phyloP scores from a whole-genome alignment of 1,140 invertebrate species.

The Achatina immaculata region DNA sequence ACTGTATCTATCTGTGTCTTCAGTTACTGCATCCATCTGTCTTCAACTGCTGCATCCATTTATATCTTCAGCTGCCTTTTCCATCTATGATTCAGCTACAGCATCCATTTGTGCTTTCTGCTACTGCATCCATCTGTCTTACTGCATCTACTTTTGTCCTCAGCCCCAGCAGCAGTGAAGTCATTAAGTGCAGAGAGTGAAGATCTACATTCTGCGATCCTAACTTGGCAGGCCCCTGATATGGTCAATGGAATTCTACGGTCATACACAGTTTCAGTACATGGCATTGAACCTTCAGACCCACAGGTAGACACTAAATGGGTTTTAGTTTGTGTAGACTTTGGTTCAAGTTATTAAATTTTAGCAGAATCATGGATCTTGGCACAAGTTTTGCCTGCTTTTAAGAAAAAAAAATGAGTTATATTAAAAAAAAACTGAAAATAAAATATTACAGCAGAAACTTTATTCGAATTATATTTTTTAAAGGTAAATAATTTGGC shows the following conservation, averaged over 20 bases:
- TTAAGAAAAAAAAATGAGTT: neutral
- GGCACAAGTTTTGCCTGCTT: neutral
- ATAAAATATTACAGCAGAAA: no score
- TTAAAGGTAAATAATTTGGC: no score
- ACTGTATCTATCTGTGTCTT: neutral
- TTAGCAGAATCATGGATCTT: neutral
- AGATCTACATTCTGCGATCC: constrained; percentile 44
- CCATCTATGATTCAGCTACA: neutral
- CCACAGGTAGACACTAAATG: neutral
- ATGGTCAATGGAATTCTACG: constrained; percentile 53
- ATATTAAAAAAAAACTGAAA: neutral
- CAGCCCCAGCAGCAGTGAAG: constrained; percentile 56
- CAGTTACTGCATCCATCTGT: neutral
- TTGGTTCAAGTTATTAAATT: neutral
- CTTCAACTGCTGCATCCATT: neutral
- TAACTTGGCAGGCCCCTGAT: constrained; percentile 53
- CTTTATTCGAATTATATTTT: no score
- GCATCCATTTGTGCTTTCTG: neutral
- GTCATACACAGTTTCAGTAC: constrained; percentile 49
- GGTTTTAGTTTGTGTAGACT: neutral
- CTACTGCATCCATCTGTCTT: neutral
- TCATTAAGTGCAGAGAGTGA: constrained; percentile 47
- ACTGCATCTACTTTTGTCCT: neutral
- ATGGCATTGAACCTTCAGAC: constrained; percentile 26
- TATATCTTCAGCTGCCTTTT: neutral